phyloP scores from a whole-genome alignment of 2,888 invertebrate species.

The Eucera pruinosa region DNA sequence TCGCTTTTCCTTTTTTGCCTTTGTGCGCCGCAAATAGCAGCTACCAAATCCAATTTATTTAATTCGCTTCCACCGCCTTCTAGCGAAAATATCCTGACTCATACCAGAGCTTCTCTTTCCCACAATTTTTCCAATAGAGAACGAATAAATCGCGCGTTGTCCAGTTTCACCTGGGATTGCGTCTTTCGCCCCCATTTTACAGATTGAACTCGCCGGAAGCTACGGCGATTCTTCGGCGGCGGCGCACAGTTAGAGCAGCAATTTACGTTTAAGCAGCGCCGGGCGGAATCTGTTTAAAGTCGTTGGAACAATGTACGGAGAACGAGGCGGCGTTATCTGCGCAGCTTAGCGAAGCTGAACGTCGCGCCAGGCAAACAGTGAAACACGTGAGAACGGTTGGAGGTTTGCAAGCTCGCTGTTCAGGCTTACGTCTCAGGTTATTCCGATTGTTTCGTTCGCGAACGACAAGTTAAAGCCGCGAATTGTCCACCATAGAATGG shows the following conservation, averaged over 20 bases:
- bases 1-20: no score
- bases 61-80: not conserved
- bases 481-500: constrained; percentile 41
- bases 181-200: constrained; percentile 14
- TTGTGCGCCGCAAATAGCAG: not conserved
- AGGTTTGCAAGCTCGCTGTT: constrained; percentile 30
- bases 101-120: not conserved
- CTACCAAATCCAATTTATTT: not conserved
- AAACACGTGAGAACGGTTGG: constrained; percentile 71
- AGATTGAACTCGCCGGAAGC: constrained; percentile 12
- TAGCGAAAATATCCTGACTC: not conserved
- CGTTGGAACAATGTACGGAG: constrained; percentile 79
- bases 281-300: constrained; percentile 82
- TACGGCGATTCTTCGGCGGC: constrained; percentile 39
- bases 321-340: constrained; percentile 72
- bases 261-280: constrained; percentile 81
- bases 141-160: not conserved
- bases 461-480: constrained; percentile 19
- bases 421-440: constrained; percentile 53
- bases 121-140: not conserved
- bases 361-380: constrained; percentile 74
- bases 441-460: constrained; percentile 56
- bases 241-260: constrained; percentile 70
- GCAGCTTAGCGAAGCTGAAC: constrained; percentile 77
- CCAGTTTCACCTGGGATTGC: not conserved